A percentile compares a stretch with the other conserved stretches of the same genome.
phyloP scores from a whole-genome alignment of 2,888 invertebrate genomes.

The Tipula lateralis region DNA sequence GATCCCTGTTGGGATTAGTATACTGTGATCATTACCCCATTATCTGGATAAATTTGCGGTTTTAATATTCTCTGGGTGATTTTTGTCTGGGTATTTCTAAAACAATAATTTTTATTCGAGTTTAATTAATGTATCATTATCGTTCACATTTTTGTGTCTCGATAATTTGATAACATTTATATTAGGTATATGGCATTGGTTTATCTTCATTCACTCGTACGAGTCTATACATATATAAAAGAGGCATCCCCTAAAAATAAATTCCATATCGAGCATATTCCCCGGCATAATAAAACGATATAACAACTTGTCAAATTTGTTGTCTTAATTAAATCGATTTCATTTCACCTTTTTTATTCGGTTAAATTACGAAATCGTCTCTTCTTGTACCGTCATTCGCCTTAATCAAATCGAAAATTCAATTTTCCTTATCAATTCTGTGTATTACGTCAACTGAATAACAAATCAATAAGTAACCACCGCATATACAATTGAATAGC shows the following conservation, averaged over 20 bases:
- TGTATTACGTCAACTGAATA: slow-evolving; percentile 15
- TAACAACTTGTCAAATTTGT: not conserved
- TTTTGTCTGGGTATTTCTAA: not conserved
- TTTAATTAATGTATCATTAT: not conserved
- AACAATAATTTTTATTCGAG: slow-evolving; percentile 4
- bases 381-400: not conserved
- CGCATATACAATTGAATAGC: not conserved
- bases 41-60: slow-evolving; percentile 1
- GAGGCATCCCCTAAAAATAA: not conserved
- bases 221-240: not conserved
- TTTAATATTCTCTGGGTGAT: slow-evolving; percentile 14
- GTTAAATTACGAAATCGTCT: not conserved
- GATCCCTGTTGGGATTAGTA: slow-evolving; percentile 7
- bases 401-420: not conserved
- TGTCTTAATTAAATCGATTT: slow-evolving; percentile 11
- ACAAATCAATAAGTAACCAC: slow-evolving; percentile 19
- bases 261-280: not conserved
- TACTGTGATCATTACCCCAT: not conserved
- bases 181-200: not conserved
- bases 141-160: not conserved
- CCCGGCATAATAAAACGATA: not conserved
- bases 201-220: no score
- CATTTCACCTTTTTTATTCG: not conserved
- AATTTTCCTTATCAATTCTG: slow-evolving; percentile 16
- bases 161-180: not conserved